Evolutionary conservation across 2,888 invertebrate species (phyloP), one percentile per base, ranked within the genome.

Genomic region (Coleophora deauratella): DNA sequence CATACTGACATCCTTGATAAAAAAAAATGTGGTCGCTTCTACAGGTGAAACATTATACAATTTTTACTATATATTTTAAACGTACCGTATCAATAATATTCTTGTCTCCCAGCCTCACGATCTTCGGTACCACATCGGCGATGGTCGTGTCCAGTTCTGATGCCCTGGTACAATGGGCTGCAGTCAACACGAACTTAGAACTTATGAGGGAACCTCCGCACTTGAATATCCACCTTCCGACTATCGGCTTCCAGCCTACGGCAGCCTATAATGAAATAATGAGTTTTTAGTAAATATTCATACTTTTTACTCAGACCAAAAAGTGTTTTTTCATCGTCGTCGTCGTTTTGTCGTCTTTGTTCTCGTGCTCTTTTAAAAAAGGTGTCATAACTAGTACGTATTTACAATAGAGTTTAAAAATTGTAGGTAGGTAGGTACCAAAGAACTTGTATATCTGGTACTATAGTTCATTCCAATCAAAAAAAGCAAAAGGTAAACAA

Each of bases 171-270:
- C 92, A 93, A 62, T 93, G 92, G 0, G 90, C 92, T 0, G 92
- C 92, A 0, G 91, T 91, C 30, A 93, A 58, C 2, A 92, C 85
- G 58, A 88, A 91, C 37, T 77, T 81, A 13, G 88, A 76, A 38
- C 90, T 90, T 41, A 93, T 88, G 4, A 93, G 72, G 1, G 89
- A 86, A 3, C 91, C 90, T 0, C 92, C 92, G 56, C 93, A 93
- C 49, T 69, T 70, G 50, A 77, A 79, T 9, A 62, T 35, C 72
- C 72, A 76, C 0, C 54, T 52, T 3, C 68, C 64, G 0, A 38
- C 35, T 9, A 11, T 4, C 1, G 31, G 11, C 11, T 10, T n/a
- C 31, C 31, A 31, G 10, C 31, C 31, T 31, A 31, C 9, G 1
- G n/a, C 31, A n/a, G 11, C 31, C 31, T 31, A n/a, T 31, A 31